Base-by-base conservation (phyloP, 2,888 invertebrate species). In the Mesorhabditis spiculigera region DNA sequence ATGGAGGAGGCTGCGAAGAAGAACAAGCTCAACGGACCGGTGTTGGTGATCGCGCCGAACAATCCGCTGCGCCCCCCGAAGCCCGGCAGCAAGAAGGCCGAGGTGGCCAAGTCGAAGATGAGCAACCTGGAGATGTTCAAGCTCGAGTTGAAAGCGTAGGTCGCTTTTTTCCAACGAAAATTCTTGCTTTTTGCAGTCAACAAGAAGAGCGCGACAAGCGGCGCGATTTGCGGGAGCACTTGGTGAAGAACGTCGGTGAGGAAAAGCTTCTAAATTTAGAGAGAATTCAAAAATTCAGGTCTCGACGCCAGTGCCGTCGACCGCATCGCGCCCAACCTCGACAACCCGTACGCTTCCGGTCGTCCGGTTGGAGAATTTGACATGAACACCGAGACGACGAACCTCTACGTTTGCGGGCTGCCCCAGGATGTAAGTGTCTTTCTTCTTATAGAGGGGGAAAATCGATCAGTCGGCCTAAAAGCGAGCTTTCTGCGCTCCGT, bases 81-180 rank as follows among this genome's bases (percentile, higher is more conserved):
- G 68, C 82, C 84, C 0, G 82, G 82, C 16, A 70, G 78, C 13
- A 73, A 69, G n/a, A 78, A 75, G 63, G 74, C 74, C 8, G 73
- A 75, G 62, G 71, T 72, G 41, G 73, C 77, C 41, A 92, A 92
- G 78, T 95, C 94, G 86, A 94, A 94, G 87, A 96, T 96, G 86
- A 95, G 94, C 86, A 97, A 98, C 87, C 89, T 99, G 75, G 98
- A 99, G 87, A 88, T 94, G 16, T 99, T 99, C 86, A 99, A 99
- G 87, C 97, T 98, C 87, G 98, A 99, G 88, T 87, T 99, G 63
- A 91, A 94, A 89, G 91, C 92, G 94, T 94, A 58, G 65, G 44
- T 63, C 28, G 28, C 1, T 63, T 58, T 43, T 50, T 41, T 2
- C 3, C 16, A 6, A 8, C 43, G 10, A 61, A 42, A 64, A 41